Conservation (phyloP, 2,888 invertebrate genomes). For the Vesta saturnalis region DNA sequence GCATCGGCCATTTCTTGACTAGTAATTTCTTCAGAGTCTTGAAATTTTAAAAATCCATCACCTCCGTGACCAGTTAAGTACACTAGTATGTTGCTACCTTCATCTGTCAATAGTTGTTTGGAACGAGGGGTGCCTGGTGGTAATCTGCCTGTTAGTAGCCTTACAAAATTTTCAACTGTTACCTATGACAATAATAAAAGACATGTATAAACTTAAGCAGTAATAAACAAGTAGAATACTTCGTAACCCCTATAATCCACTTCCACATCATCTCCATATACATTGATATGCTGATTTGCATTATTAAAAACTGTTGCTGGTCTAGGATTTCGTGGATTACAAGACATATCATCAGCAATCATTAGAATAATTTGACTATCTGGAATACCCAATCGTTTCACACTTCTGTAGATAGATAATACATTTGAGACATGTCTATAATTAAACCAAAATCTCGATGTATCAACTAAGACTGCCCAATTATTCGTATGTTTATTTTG, state of each 20-base stretch:
- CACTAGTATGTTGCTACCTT: slow-evolving; percentile 95
- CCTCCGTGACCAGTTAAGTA: slow-evolving; percentile 98
- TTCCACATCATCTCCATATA: slow-evolving; percentile 99
- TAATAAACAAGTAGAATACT: slow-evolving; percentile 61
- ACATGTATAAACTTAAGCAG: neutral
- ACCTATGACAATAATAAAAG: slow-evolving; percentile 67
- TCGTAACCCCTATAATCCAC: slow-evolving; percentile 97
- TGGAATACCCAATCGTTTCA: slow-evolving; percentile 98
- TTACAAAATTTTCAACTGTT: slow-evolving; percentile 98
- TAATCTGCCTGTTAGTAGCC: slow-evolving; percentile 92
- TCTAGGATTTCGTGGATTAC: slow-evolving; percentile 96
- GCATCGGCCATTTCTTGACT: slow-evolving; percentile 99
- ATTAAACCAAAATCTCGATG: slow-evolving; percentile 99
- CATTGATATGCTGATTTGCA: slow-evolving; percentile 97
- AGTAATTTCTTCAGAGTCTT: slow-evolving; percentile 98
- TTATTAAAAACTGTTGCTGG: slow-evolving; percentile 99
- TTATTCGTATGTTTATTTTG: slow-evolving; percentile 93
- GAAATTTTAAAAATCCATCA: slow-evolving; percentile 99
- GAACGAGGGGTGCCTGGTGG: slow-evolving; percentile 94
- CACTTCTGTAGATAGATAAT: slow-evolving; percentile 96
- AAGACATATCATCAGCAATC: slow-evolving; percentile 99
- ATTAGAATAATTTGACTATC: slow-evolving; percentile 98
- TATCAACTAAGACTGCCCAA: slow-evolving; percentile 99
- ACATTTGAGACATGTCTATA: slow-evolving; percentile 99
- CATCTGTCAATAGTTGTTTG: slow-evolving; percentile 94